phyloP scores from a whole-genome alignment of 2,888 invertebrate genomes.

The Synanthedon tipuliformis region DNA sequence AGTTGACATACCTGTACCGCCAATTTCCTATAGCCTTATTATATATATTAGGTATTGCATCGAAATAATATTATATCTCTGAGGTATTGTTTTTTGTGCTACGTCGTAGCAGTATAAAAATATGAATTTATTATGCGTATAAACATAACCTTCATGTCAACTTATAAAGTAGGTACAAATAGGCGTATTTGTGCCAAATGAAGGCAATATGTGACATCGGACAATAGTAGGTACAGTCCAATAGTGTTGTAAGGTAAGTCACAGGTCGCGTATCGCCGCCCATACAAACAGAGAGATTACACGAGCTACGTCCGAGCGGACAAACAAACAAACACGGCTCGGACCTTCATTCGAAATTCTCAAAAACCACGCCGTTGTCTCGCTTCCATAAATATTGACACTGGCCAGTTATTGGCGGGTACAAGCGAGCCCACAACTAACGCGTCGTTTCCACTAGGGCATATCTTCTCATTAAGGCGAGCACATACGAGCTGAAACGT shows the following conservation, averaged over 20 bases:
- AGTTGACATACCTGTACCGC: too few relatives aligned
- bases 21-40: too few relatives aligned
- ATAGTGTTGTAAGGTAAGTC: slow-evolving; percentile 17
- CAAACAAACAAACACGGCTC: slow-evolving; percentile 39
- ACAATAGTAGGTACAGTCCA: slow-evolving; percentile 5
- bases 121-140: too few relatives aligned
- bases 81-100: too few relatives aligned
- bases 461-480: neutral
- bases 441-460: neutral
- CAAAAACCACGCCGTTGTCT: slow-evolving; percentile 63
- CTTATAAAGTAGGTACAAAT: neutral
- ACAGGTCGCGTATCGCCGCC: slow-evolving; percentile 16
- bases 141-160: too few relatives aligned
- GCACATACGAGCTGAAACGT: neutral
- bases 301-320: slow-evolving; percentile 21
- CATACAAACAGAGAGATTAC: slow-evolving; percentile 35
- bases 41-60: too few relatives aligned
- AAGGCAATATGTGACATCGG: neutral
- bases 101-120: too few relatives aligned
- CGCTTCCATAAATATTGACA: slow-evolving; percentile 55
- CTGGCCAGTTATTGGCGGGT: slow-evolving; percentile 60
- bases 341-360: slow-evolving; percentile 61
- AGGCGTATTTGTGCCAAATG: neutral
- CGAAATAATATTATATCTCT: too few relatives aligned
- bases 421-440: slow-evolving; percentile 14